Evolutionary conservation across 2,797 vertebrate genomes (phyloP).

Genomic region (Coracias cyanogaster): DNA sequence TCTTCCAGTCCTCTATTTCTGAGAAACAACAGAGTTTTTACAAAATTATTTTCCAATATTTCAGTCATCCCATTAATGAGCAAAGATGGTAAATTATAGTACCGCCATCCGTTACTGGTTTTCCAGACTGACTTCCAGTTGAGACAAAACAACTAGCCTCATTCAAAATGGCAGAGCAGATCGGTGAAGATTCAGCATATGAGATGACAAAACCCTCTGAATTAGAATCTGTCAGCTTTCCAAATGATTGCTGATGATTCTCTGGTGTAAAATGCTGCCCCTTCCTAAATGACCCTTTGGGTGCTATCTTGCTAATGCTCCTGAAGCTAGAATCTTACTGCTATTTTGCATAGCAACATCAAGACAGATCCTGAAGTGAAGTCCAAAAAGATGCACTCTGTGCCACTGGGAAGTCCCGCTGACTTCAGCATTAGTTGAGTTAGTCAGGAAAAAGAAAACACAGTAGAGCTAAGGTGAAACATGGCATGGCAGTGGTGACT

Average conservation of each 20-base stretch:
- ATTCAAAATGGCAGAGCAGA: not conserved
- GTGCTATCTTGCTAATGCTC: too few relatives aligned
- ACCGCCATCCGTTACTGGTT: not conserved
- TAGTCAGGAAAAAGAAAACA: not conserved
- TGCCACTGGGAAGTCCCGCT: too few relatives aligned
- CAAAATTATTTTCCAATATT: constrained; percentile 27
- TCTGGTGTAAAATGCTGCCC: too few relatives aligned
- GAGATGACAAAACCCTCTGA: not conserved
- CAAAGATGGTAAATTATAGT: not conserved
- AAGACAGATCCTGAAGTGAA: not conserved
- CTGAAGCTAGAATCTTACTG: not conserved
- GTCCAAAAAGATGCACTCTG: not conserved
- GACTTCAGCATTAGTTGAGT: not conserved
- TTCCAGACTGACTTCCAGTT: not conserved
- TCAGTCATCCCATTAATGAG: not conserved
- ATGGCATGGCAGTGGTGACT: not conserved
- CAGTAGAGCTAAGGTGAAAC: not conserved
- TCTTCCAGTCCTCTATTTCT: not conserved
- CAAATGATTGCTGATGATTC: not conserved
- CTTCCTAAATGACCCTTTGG: too few relatives aligned
- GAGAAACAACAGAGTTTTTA: not conserved
- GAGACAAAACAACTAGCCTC: not conserved
- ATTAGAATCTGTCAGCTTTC: not conserved
- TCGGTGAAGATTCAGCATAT: too few relatives aligned
- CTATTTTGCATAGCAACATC: not conserved